Evolutionary conservation across 2,888 invertebrate species (phyloP).

Genomic region (Agonopterix arenella): DNA sequence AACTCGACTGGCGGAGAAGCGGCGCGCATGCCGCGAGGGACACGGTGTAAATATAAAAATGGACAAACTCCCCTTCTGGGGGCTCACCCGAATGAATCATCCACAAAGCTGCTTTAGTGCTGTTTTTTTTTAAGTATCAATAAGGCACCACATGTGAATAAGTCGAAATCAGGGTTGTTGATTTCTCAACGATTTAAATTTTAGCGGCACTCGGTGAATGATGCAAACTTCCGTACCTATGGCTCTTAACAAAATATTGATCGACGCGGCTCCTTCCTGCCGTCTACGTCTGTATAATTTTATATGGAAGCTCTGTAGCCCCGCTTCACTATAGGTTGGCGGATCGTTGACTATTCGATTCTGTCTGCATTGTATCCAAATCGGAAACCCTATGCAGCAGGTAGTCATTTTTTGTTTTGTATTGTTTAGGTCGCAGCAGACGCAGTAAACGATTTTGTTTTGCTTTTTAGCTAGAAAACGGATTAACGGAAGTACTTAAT

Average conservation of each 20-base stretch:
- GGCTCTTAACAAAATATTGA: slow-evolving; percentile 65
- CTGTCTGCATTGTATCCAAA: slow-evolving; percentile 43
- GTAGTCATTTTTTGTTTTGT: slow-evolving; percentile 49
- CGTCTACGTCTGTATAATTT: slow-evolving; percentile 52
- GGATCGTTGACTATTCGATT: slow-evolving; percentile 3
- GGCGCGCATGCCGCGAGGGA: slow-evolving; percentile 74
- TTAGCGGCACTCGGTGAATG: slow-evolving; percentile 41
- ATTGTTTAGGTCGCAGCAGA: slow-evolving; percentile 36
- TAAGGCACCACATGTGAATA: slow-evolving; percentile 23
- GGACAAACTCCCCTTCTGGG: slow-evolving; percentile 72
- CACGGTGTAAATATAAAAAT: slow-evolving; percentile 75
- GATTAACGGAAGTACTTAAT: too few species aligned
- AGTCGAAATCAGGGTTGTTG: slow-evolving; percentile 15
- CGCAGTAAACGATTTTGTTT: too few species aligned
- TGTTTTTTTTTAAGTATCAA: slow-evolving; percentile 37
- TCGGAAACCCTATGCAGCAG: slow-evolving; percentile 54
- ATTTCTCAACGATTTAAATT: slow-evolving; percentile 41
- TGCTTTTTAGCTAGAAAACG: too few species aligned
- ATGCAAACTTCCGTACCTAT: slow-evolving; percentile 57
- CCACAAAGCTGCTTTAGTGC: slow-evolving; percentile 41
- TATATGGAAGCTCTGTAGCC: slow-evolving; percentile 34
- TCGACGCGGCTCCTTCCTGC: slow-evolving; percentile 54
- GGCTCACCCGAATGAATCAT: slow-evolving; percentile 71
- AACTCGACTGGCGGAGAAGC: slow-evolving; percentile 68
- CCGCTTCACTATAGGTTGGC: too few species aligned